phyloP scores from a whole-genome alignment of 2,888 invertebrate genomes.

The Rhabditophanes sp. region DNA sequence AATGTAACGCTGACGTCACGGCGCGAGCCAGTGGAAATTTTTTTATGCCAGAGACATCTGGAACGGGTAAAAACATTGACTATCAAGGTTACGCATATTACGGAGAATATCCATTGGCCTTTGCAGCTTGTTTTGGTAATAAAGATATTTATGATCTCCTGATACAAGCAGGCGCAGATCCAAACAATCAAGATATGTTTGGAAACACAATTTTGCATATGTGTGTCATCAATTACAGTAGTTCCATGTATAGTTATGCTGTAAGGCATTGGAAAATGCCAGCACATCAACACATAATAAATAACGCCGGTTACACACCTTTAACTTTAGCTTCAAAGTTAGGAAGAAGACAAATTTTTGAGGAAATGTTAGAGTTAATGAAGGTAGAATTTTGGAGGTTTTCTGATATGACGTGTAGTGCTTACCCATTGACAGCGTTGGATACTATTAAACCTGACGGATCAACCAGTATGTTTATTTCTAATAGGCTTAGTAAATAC shows the following conservation, averaged over 20 bases:
- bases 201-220: constrained; percentile 98
- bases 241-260: constrained; percentile 96
- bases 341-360: constrained; percentile 84
- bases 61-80: constrained; percentile 60
- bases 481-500: background rate
- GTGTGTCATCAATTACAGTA: constrained; percentile 91
- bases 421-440: constrained; percentile 83
- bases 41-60: constrained; percentile 85
- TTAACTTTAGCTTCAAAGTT: constrained; percentile 86
- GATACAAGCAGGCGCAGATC: constrained; percentile 63
- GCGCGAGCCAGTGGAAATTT: constrained; percentile 85
- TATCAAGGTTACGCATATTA: constrained; percentile 60
- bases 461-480: constrained; percentile 60
- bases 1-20: constrained; percentile 71
- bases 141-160: constrained; percentile 90
- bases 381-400: constrained; percentile 82
- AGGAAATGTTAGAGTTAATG: constrained; percentile 85
- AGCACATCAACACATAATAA: constrained; percentile 75
- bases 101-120: constrained; percentile 87
- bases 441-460: constrained; percentile 88
- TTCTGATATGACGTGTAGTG: constrained; percentile 93
- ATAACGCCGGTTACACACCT: constrained; percentile 76
- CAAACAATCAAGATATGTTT: constrained; percentile 80
- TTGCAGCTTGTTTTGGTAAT: constrained; percentile 91
- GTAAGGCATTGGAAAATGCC: constrained; percentile 79